Conservation (phyloP, 2,888 invertebrate genomes). For the Crocallis elinguaria region DNA sequence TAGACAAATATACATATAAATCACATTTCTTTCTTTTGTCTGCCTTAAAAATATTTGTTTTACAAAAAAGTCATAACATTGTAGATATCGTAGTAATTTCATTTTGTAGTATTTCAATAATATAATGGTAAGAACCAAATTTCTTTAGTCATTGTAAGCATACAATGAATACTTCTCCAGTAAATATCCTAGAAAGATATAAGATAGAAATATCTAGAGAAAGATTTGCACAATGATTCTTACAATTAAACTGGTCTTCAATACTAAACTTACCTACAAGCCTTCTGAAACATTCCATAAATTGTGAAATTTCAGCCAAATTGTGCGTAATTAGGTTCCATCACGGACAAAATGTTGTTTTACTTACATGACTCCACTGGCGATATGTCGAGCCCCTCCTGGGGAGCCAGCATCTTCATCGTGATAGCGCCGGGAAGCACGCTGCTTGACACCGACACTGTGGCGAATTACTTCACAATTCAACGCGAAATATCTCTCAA, state of each 20-base stretch:
- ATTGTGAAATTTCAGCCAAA: constrained; percentile 10
- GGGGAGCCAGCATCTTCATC: constrained; percentile 79
- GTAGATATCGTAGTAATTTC: too few relatives aligned
- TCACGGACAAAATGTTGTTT: constrained; percentile 36
- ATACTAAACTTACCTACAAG: not conserved
- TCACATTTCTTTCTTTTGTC: too few relatives aligned
- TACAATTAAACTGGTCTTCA: not conserved
- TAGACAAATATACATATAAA: too few relatives aligned
- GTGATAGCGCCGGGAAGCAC: constrained; percentile 74
- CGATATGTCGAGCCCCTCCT: constrained; percentile 85
- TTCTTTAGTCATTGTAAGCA: too few relatives aligned
- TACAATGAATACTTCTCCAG: too few relatives aligned
- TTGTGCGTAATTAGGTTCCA: constrained; percentile 38
- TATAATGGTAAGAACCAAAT: too few relatives aligned
- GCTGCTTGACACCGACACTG: constrained; percentile 79
- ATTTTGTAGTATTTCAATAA: too few relatives aligned
- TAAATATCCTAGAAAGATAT: not conserved
- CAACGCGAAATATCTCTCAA: constrained; percentile 51
- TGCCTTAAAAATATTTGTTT: too few relatives aligned
- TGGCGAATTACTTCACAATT: constrained; percentile 58
- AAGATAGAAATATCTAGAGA: too few relatives aligned
- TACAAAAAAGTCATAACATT: too few relatives aligned
- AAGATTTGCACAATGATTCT: not conserved
- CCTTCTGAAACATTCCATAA: not conserved
- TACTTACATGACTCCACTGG: constrained; percentile 82